phyloP scores from a whole-genome alignment of 2,113 vertebrate genomes.

The Sceloporus tristichus region DNA sequence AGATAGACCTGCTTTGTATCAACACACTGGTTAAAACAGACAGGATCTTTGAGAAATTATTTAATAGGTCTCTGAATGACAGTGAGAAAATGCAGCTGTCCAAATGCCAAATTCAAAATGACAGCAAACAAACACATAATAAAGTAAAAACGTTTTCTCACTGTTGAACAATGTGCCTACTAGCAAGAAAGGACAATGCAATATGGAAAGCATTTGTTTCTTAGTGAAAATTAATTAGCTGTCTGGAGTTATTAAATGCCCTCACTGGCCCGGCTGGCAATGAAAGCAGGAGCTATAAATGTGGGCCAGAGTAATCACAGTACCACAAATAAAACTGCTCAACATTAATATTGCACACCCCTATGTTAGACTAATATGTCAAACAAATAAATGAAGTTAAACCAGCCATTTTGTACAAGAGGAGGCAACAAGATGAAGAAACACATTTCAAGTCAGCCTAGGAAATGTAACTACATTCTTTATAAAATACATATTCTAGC shows the following conservation, averaged over 20 bases:
- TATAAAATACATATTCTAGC: background rate
- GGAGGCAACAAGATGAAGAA: conserved; percentile 35
- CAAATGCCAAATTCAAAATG: conserved; percentile 47
- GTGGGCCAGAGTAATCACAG: conserved; percentile 32
- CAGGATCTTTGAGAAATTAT: background rate
- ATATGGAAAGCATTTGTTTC: conserved; percentile 43
- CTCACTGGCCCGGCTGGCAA: conserved; percentile 26
- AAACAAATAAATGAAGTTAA: conserved; percentile 41
- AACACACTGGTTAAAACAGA: background rate
- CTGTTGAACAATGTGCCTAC: conserved; percentile 51
- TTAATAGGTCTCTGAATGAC: background rate
- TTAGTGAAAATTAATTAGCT: conserved; percentile 67
- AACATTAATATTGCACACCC: conserved; percentile 16
- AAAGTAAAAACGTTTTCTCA: conserved; percentile 42
- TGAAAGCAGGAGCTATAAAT: conserved; percentile 39
- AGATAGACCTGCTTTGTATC: fast-evolving
- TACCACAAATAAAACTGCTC: conserved; percentile 26
- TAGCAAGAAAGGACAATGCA: conserved; percentile 32
- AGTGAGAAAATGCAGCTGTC: background rate
- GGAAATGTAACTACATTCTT: background rate
- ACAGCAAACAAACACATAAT: conserved; percentile 22
- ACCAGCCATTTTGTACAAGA: conserved; percentile 26
- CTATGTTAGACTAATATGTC: background rate
- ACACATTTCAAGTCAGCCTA: background rate
- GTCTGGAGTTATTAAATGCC: conserved; percentile 57